Evolutionary conservation across 2,888 invertebrate species (phyloP).

Genomic region (Oxyscelio sp.): DNA sequence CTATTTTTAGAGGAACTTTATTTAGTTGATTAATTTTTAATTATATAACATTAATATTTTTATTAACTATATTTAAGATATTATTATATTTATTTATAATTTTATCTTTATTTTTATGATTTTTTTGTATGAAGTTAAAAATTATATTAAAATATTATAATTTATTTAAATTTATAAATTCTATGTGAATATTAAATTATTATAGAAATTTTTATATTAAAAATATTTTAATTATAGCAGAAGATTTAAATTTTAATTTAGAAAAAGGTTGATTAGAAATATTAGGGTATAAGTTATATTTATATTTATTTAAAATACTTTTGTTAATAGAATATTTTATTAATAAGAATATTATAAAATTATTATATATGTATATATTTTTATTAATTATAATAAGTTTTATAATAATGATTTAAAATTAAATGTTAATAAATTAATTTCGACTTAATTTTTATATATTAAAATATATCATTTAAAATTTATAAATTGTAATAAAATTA

Average conservation of each 20-base stretch:
- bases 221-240: conserved; percentile 24
- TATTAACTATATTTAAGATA: conserved; percentile 85
- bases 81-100: conserved; percentile 81
- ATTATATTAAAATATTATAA: conserved; percentile 21
- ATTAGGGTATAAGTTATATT: neutral
- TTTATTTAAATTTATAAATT: conserved; percentile 50
- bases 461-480: conserved; percentile 34
- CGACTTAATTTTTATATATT: too few species aligned
- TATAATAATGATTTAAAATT: conserved; percentile 52
- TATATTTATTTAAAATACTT: conserved; percentile 4
- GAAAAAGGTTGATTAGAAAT: conserved; percentile 35
- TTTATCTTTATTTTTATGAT: conserved; percentile 88
- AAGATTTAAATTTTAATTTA: conserved; percentile 18
- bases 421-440: conserved; percentile 73
- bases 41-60: conserved; percentile 80
- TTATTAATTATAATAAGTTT: conserved; percentile 86
- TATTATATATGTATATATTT: conserved; percentile 40
- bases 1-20: conserved; percentile 66
- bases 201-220: conserved; percentile 29
- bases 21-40: conserved; percentile 67
- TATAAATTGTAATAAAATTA: conserved; percentile 35
- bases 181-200: conserved; percentile 52
- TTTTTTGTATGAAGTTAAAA: conserved; percentile 76
- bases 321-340: conserved; percentile 51
- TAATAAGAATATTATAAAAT: conserved; percentile 33